Conservation (phyloP, 2,888 invertebrate genomes). For the Drosophila setosimentum region DNA sequence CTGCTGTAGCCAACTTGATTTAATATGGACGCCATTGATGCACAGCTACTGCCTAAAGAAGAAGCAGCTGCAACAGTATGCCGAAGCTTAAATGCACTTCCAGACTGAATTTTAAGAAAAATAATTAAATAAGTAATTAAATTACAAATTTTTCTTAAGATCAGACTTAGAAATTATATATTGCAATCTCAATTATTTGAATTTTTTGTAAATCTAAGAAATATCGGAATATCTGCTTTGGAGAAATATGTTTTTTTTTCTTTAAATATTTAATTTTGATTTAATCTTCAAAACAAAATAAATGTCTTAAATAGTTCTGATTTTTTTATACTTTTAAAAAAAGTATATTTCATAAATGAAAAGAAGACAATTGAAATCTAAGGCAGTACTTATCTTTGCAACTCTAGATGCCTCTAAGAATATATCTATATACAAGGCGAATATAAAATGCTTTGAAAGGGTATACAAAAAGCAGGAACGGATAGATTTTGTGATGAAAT, state of each 20-base stretch:
- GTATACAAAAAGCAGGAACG: background rate
- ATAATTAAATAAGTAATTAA: background rate
- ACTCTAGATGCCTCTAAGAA: background rate
- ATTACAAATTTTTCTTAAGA: background rate
- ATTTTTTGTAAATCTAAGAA: background rate
- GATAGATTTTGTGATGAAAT: constrained; percentile 52
- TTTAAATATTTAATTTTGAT: too few relatives aligned
- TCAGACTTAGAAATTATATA: too few relatives aligned
- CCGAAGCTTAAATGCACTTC: background rate
- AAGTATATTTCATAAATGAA: background rate
- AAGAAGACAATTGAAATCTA: too few relatives aligned
- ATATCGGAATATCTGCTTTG: background rate
- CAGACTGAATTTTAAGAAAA: background rate
- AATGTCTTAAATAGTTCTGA: background rate
- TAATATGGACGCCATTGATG: constrained; percentile 62
- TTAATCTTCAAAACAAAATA: too few relatives aligned
- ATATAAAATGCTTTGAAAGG: background rate
- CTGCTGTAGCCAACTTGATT: constrained; percentile 51
- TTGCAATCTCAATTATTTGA: background rate
- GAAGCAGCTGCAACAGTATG: constrained; percentile 4
- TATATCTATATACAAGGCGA: background rate
- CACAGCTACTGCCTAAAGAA: constrained; percentile 29
- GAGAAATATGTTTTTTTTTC: too few relatives aligned
- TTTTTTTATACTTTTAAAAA: background rate
- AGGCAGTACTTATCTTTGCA: too few relatives aligned